Evolutionary conservation across 2,888 invertebrate species (phyloP), one percentile per base, ranked within the genome.

Genomic region (Cantharis rufa): DNA sequence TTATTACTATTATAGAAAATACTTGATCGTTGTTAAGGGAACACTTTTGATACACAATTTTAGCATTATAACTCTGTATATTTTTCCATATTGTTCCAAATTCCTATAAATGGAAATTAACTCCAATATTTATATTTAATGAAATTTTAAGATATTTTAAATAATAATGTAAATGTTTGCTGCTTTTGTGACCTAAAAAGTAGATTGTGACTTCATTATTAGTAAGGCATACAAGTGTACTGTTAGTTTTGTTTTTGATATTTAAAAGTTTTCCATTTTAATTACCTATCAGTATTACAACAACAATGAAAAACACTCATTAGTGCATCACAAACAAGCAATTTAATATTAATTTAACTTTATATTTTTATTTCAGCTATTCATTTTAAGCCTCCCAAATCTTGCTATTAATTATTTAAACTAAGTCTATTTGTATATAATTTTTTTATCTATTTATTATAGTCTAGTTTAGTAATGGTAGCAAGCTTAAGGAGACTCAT

Each of bases 331-430:
- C 62, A 69, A 74, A 64, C 74, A 77, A 74, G 77, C 77, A 77
- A 63, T 63, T 69, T 76, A 62, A 70, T 15, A 18, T 73, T 77
- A 69, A 77, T 81, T 81, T 83, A 81, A 81, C 80, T 76, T 81
- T 76, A 79, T 78, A 83, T 84, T 85, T 86, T 83, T 83, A 85
- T 86, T 87, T 86, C 87, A 87, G 86, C 86, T 70, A 83, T 86
- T 84, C 85, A 85, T 86, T 82, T 82, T 79, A 83, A 84, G 82
- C 82, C 85, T 83, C 84, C 84, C 82, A 84, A 81, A 79, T 82
- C 82, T 83, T 84, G 86, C 85, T 86, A 85, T 84, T 79, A 62
- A 75, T 75, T 75, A 75, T 68, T 69, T 24, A 61, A 70, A 76
- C 24, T 21, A 63, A 27, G 2, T n/a, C 21, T 18, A 66, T 62